Evolutionary conservation across 2,113 vertebrate genomes (phyloP).

Genomic region (Recurvirostra avosetta): DNA sequence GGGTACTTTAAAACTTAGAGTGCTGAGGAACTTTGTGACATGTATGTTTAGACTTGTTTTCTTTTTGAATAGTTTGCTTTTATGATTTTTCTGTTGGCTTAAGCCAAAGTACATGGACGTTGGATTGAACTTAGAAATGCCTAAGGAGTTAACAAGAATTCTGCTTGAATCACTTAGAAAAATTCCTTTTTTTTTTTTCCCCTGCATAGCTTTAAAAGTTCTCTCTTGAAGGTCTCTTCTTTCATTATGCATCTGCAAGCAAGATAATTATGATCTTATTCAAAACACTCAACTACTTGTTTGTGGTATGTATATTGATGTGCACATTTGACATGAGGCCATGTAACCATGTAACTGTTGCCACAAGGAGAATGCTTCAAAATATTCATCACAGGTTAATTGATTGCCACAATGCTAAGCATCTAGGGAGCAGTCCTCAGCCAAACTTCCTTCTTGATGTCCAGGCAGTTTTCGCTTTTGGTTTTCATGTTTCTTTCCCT

Average conservation of each 20-base stretch:
- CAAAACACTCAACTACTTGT: background rate
- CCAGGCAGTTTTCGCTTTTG: background rate
- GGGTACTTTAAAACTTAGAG: background rate
- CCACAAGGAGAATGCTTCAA: background rate
- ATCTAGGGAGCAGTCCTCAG: background rate
- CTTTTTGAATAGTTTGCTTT: background rate
- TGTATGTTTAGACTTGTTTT: background rate
- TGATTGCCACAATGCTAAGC: background rate
- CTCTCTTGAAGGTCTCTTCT: background rate
- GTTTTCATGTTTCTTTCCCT: background rate
- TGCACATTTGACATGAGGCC: background rate
- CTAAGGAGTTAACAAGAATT: background rate
- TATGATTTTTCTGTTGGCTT: background rate
- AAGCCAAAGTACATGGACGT: background rate
- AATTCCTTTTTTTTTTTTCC: background rate
- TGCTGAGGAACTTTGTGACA: background rate
- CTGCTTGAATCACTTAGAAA: background rate
- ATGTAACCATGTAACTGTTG: background rate
- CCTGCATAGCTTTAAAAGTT: background rate
- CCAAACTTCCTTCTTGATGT: background rate
- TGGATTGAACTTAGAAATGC: background rate
- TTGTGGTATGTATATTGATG: too few species aligned
- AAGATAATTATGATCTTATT: background rate
- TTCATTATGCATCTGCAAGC: background rate
- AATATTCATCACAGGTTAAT: background rate